phyloP scores from a whole-genome alignment of 2,888 invertebrate genomes.

The Drosophila macrospina region DNA sequence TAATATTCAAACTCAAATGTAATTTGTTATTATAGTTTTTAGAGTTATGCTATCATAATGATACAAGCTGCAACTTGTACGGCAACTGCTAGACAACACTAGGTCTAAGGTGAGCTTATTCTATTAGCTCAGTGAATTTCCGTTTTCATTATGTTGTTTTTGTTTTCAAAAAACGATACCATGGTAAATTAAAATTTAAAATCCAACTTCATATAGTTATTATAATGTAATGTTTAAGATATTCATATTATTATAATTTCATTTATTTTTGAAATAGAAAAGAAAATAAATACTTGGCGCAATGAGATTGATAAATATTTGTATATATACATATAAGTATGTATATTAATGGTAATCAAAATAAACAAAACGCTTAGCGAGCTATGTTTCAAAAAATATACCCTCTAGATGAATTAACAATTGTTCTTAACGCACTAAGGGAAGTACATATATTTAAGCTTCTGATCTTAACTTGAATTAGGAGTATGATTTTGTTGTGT shows the following conservation, averaged over 20 bases:
- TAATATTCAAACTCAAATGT: slow-evolving; percentile 33
- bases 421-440: slow-evolving; percentile 1
- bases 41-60: slow-evolving; percentile 14
- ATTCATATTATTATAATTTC: slow-evolving; percentile 29
- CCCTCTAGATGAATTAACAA: slow-evolving; percentile 7
- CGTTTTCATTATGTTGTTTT: slow-evolving; percentile 22
- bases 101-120: slow-evolving; percentile 16
- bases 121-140: slow-evolving; percentile 12
- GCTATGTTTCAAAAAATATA: slow-evolving; percentile 5
- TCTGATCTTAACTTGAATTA: background rate
- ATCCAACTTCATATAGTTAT: background rate
- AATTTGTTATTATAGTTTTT: slow-evolving; percentile 55
- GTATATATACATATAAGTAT: background rate
- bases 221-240: slow-evolving; percentile 17
- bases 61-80: slow-evolving; percentile 16
- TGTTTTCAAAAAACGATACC: slow-evolving; percentile 17
- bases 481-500: background rate
- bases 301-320: slow-evolving; percentile 20
- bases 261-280: slow-evolving; percentile 31
- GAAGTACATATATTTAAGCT: slow-evolving; percentile 1
- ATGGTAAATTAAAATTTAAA: background rate
- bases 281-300: slow-evolving; percentile 44
- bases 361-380: slow-evolving; percentile 16
- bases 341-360: slow-evolving; percentile 2
- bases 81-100: slow-evolving; percentile 4